Base-by-base conservation (phyloP, 2,888 invertebrate genomes). In the Ellobium chinense region DNA sequence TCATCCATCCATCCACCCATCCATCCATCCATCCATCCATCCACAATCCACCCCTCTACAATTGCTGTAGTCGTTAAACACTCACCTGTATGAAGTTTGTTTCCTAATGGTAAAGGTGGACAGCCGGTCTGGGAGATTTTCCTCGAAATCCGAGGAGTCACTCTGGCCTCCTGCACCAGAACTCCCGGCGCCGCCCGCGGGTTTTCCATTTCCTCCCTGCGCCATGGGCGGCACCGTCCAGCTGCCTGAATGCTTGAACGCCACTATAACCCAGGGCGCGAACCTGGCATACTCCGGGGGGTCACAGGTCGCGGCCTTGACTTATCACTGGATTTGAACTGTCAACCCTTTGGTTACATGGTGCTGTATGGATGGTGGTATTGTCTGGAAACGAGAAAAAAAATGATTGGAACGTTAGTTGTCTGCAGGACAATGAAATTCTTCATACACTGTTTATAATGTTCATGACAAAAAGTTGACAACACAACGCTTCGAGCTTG, bases 21-120 rank as follows among this genome's bases (percentile, higher is more conserved):
- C n/a, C n/a, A n/a, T n/a, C n/a, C n/a, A n/a, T n/a, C n/a, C n/a
- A n/a, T n/a, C n/a, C n/a, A n/a, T n/a, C n/a, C n/a, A n/a, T n/a
- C n/a, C n/a, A n/a, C n/a, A n/a, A n/a, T n/a, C n/a, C n/a, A n/a
- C n/a, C n/a, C n/a, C n/a, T n/a, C n/a, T n/a, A n/a, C n/a, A n/a
- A n/a, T n/a, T n/a, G n/a, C n/a, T n/a, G n/a, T n/a, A n/a, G n/a
- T n/a, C n/a, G n/a, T n/a, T 7, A 4, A 37, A 34, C 3, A 68
- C 80, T 37, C 68, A 87, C 87, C 87, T 87, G 84, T 87, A 87
- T 5, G 87, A 87, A n/a, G 85, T 87, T 82, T 87, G 86, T 78
- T 87, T 87, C 58, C 85, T 82, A n/a, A 87, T 86, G 63, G 85
- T 84, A 75, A 85, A 87, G 69, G 83, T 83, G 21, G 85, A 84